A percentile compares a stretch with the other conserved stretches of the same genome.
Evolutionary conservation across 2,113 vertebrate species (phyloP).

Genomic region (Anser brachyrhynchus): DNA sequence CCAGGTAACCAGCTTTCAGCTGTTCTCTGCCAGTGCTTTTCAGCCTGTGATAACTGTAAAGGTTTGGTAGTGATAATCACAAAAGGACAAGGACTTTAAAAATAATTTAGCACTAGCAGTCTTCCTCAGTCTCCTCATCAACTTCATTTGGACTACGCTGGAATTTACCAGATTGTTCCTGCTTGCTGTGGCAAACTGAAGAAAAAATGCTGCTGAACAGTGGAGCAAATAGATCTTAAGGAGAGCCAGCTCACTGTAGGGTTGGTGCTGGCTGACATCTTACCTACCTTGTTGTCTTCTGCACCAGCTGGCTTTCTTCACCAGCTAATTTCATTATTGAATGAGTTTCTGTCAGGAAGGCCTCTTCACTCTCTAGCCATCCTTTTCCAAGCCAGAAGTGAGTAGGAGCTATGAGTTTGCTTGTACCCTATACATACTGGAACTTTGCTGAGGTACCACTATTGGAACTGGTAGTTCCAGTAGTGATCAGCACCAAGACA

Average conservation of each 20-base stretch:
- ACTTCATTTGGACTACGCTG: neutral
- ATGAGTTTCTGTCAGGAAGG: neutral
- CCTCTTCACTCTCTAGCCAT: neutral
- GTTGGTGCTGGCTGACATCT: neutral
- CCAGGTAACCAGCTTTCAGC: neutral
- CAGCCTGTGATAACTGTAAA: neutral
- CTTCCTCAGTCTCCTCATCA: neutral
- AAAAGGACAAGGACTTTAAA: neutral
- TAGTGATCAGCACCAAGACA: neutral
- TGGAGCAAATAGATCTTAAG: neutral
- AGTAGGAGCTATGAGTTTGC: neutral
- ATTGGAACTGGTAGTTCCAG: neutral
- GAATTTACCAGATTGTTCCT: neutral
- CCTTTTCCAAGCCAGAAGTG: neutral
- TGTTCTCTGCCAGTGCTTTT: neutral
- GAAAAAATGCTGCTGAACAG: neutral
- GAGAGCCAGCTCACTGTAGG: neutral
- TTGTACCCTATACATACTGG: neutral
- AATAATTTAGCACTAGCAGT: neutral
- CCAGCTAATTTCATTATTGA: neutral
- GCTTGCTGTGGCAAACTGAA: neutral
- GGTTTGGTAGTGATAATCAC: neutral
- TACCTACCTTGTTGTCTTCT: neutral
- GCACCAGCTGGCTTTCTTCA: neutral
- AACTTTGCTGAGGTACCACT: neutral